phyloP scores from a whole-genome alignment of 2,797 vertebrate species.

The Cercopithecus diana region DNA sequence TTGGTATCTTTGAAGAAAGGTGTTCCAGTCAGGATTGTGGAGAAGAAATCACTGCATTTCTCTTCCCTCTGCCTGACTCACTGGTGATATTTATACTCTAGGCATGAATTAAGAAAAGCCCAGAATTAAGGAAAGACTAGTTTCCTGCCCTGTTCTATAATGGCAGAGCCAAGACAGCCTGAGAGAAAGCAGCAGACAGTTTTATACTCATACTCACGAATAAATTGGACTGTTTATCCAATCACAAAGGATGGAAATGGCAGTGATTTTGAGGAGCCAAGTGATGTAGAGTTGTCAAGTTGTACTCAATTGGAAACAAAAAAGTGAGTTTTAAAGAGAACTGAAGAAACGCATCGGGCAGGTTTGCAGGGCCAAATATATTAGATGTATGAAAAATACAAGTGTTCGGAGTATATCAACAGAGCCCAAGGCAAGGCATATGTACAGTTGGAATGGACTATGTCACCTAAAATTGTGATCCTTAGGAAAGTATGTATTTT shows the following conservation, averaged over 20 bases:
- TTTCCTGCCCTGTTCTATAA: not conserved
- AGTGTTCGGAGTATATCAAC: not conserved
- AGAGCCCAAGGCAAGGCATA: not conserved
- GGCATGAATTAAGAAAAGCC: not conserved
- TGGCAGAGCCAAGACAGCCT: not conserved
- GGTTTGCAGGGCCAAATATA: not conserved
- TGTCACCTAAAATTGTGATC: not conserved
- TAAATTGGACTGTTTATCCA: conserved; percentile 22
- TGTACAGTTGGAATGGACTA: not conserved
- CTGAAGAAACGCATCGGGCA: not conserved
- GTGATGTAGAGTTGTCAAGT: not conserved
- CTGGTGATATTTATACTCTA: not conserved
- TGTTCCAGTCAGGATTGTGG: not conserved
- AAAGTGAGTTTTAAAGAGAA: conserved; percentile 29
- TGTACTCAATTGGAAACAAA: not conserved
- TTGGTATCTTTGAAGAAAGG: not conserved
- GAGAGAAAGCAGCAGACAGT: not conserved
- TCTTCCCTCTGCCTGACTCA: not conserved
- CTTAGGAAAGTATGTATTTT: not conserved
- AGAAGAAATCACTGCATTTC: not conserved
- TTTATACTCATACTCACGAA: not conserved
- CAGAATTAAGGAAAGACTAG: not conserved
- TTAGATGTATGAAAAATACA: not conserved
- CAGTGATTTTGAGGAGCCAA: not conserved
- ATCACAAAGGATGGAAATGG: not conserved